Base-by-base conservation (phyloP, 2,113 vertebrate genomes). In the Albula goreensis region DNA sequence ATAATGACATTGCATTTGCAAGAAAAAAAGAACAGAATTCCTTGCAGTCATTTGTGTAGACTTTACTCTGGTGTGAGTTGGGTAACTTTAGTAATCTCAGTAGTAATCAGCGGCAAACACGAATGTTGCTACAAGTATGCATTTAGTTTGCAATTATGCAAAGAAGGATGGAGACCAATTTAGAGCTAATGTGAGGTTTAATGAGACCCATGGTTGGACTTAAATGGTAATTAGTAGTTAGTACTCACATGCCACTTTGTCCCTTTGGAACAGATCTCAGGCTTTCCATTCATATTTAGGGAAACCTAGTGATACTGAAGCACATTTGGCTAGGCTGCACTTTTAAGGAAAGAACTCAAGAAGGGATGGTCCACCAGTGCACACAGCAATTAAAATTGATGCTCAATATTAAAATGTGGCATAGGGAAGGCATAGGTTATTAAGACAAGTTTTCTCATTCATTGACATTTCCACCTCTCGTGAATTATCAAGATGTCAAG, bases 221-320 rank as follows among this genome's bases (percentile, higher is more conserved):
- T 93, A 94, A 94, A 95, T 94, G 94, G 93, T 95, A 95, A 95
- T 94, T 91, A 93, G 91, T 83, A 87, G 87, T 90, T 90, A 87
- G 86, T 90, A 88, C 84, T 83, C 82, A 88, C 87, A 87, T 88
- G 48, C 53, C 78, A 74, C 78, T 85, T 80, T 25, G 13, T 70
- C 56, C 17, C 56, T n/a, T 19, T 17, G 63, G 63, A n/a, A 70
- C 22, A n/a, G 22, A 17, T n/a, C 63, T 70, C 19, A 17, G 0
- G 63, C 3, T 70, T 22, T 22, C 22, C 63, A 70, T 70, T 70
- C 63, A 19, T 5, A 22, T 22, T 22, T 22, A 70, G 19, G n/a
- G 63, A n/a, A 22, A 22, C 63, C n/a, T 17, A 70, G 63, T 22
- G 8, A n/a, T 70, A 70, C n/a, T 70, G 19, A 3, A n/a, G 17